phyloP scores from a whole-genome alignment of 2,113 vertebrate species.

The Neoarius graeffei region DNA sequence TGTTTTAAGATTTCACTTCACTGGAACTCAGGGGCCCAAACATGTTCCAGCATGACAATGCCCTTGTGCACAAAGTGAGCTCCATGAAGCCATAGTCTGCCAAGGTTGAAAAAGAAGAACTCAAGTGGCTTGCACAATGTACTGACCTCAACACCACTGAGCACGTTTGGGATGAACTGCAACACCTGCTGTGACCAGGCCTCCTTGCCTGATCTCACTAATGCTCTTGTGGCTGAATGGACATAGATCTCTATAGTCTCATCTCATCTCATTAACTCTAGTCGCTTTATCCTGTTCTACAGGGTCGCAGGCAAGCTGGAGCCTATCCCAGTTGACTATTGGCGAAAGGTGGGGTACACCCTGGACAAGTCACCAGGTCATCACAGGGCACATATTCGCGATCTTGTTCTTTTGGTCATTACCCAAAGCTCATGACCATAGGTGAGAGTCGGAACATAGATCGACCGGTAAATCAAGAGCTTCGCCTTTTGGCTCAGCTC shows the following conservation, averaged over 20 bases:
- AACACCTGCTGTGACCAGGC: neutral
- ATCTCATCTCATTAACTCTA: no score
- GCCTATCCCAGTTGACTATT: no score
- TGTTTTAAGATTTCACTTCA: neutral
- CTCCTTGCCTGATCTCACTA: neutral
- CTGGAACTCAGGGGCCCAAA: neutral
- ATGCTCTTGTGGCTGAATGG: neutral
- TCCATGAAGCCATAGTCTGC: neutral
- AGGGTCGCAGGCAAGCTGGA: no score
- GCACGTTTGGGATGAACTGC: neutral
- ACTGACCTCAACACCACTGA: neutral
- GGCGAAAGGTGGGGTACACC: no score
- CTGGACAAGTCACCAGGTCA: no score
- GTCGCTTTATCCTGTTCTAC: no score
- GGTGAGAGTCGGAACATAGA: no score
- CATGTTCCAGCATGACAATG: neutral
- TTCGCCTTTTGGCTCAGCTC: no score
- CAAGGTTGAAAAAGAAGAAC: neutral
- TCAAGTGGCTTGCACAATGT: neutral
- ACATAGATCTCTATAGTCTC: neutral
- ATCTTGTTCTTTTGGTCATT: no score
- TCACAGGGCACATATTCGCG: no score
- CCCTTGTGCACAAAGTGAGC: neutral
- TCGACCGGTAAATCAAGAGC: no score
- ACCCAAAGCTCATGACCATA: no score